These are phyloP conservation scores for Pempheris klunzingeri DNA, from an alignment of 2,797 vertebrate species.

Conservation along the genomic window DNA sequence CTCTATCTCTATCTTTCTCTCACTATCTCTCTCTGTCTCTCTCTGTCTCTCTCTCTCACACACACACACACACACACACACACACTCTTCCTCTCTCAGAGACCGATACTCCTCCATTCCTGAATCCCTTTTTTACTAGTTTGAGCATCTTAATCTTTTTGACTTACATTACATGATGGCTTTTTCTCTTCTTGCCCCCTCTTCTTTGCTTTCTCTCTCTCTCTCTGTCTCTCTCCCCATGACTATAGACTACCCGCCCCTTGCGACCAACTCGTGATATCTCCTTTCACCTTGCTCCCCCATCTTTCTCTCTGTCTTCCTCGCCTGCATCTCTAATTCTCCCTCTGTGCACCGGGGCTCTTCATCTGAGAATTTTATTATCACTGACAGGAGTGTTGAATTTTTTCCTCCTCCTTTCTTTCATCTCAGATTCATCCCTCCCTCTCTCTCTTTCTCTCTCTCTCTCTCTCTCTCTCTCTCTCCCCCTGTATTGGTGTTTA, in stretches of 20 bases:
- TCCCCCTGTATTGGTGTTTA: slow-evolving; percentile 55
- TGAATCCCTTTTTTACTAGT: background rate
- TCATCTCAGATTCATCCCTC: slow-evolving; percentile 67
- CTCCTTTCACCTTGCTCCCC: slow-evolving; percentile 33
- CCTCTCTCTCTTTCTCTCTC: slow-evolving; percentile 10
- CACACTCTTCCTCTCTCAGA: background rate
- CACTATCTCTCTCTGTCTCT: no score
- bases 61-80: background rate
- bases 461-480: slow-evolving; percentile 19
- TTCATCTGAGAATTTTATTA: slow-evolving; percentile 70
- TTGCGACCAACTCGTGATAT: slow-evolving; percentile 47
- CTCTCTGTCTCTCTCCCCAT: background rate
- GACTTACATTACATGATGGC: background rate
- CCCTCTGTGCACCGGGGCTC: slow-evolving; percentile 37
- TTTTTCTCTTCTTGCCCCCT: background rate
- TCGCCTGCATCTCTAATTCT: slow-evolving; percentile 37
- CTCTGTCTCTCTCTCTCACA: background rate
- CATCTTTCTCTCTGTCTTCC: slow-evolving; percentile 12
- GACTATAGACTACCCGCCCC: background rate
- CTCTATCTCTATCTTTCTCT: background rate
- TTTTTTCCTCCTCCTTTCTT: slow-evolving; percentile 64
- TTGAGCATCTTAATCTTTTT: slow-evolving; percentile 16
- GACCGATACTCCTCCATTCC: background rate
- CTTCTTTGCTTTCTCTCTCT: background rate
- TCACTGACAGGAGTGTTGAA: slow-evolving; percentile 69